phyloP scores from a whole-genome alignment of 2,797 vertebrate genomes.

The Neoniphon sammara region DNA sequence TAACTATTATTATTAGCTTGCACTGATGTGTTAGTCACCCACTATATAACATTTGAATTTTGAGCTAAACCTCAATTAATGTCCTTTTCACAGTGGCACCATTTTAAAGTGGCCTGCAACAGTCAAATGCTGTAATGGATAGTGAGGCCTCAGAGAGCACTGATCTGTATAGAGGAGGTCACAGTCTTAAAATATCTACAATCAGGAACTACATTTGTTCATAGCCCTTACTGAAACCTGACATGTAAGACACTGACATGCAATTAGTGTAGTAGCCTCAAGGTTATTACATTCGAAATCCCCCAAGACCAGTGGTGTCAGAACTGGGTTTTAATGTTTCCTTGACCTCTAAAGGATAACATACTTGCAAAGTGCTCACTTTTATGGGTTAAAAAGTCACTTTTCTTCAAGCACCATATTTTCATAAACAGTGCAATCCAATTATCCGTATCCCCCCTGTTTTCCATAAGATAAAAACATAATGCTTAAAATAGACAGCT shows the following conservation, averaged over 20 bases:
- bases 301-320: slow-evolving; percentile 42
- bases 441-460: slow-evolving; percentile 54
- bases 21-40: slow-evolving; percentile 23
- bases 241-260: slow-evolving; percentile 36
- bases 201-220: slow-evolving; percentile 41
- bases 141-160: slow-evolving; percentile 25
- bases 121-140: slow-evolving; percentile 4
- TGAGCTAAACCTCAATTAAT: slow-evolving; percentile 19
- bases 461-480: slow-evolving; percentile 51
- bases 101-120: slow-evolving; percentile 20
- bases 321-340: slow-evolving; percentile 27
- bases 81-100: slow-evolving; percentile 4
- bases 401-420: slow-evolving; percentile 30
- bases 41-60: slow-evolving; percentile 30
- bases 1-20: slow-evolving; percentile 29
- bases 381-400: slow-evolving; percentile 22
- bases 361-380: neutral
- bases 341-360: slow-evolving; percentile 48
- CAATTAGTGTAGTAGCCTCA: slow-evolving; percentile 50
- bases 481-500: slow-evolving; percentile 54
- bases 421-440: slow-evolving; percentile 61
- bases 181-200: slow-evolving; percentile 35
- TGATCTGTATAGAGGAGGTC: slow-evolving; percentile 10
- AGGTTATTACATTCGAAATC: slow-evolving; percentile 54
- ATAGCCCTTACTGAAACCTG: slow-evolving; percentile 16